Evolutionary conservation across 2,888 invertebrate species (phyloP), one percentile per base, ranked within the genome.

Genomic region (Stratiomys singularior): DNA sequence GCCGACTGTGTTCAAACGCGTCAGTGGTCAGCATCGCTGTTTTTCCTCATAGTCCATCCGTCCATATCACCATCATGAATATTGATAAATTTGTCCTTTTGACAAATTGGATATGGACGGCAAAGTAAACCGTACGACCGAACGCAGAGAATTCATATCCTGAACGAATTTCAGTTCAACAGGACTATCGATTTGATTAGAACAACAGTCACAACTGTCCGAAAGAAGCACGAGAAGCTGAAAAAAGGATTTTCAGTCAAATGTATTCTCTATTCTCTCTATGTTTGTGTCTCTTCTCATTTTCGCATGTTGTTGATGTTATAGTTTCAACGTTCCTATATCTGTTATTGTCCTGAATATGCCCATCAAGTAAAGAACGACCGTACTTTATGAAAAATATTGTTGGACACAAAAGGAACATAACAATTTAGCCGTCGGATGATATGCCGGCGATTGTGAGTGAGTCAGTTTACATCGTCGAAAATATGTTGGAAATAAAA

Each of bases 21-120:
- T 21, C 67, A 47, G 15, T 47, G 71, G 15, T n/a, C 64, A 64
- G 13, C 23, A 60, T 9, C 58, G 4, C 15, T 18, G 18, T 52
- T 52, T 18, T 52, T 4, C 3, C 15, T 44, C 52, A 25, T 25
- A 21, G 23, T 11, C n/a, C 18, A 60, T 25, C 60, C 21, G 25
- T 67, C 23, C 44, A 25, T 4, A n/a, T 23, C 18, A 9, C 21
- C 27, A 71, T 47, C 71, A 71, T 71, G 71, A 71, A 71, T 71
- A 71, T 71, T 71, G 71, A 71, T 71, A 71, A 71, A 71, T 71
- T 71, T 25, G 71, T 71, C 52, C 52, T 52, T 71, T 47, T 71
- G 71, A 71, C 52, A 71, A 71, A 71, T 71, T 52, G 71, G 23
- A 47, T 71, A 52, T 71, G 71, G 52, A 46, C 71, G 27, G 7